These are phyloP conservation scores for Bombyx mori DNA, from an alignment of 1,140 invertebrate species.

Conservation along the genomic window ASM3026992v2 NC_085121.1:566001-566500, in stretches of 20 bases:
- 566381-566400: conserved; percentile 60
- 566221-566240: background rate
- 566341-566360: conserved; percentile 50
- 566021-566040: conserved; percentile 69
- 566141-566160: conserved; percentile 41
- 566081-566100: conserved; percentile 61
- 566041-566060: conserved; percentile 66
- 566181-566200: conserved; percentile 68
- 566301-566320: conserved; percentile 62
- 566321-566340: conserved; percentile 63
- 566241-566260: background rate
- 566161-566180: conserved; percentile 70
- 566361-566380: conserved; percentile 57
- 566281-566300: conserved; percentile 61
- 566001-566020: conserved; percentile 46
- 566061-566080: conserved; percentile 32
- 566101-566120: conserved; percentile 61
- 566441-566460: conserved; percentile 61
- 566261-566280: conserved; percentile 1
- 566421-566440: conserved; percentile 62
- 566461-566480: conserved; percentile 45
- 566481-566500: conserved; percentile 17
- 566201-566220: conserved; percentile 55
- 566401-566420: conserved; percentile 47
- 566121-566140: conserved; percentile 65